These are phyloP conservation scores for Papilio aristodemus DNA, from an alignment of 1,140 invertebrate genomes.

Conservation along the genomic window DNA sequence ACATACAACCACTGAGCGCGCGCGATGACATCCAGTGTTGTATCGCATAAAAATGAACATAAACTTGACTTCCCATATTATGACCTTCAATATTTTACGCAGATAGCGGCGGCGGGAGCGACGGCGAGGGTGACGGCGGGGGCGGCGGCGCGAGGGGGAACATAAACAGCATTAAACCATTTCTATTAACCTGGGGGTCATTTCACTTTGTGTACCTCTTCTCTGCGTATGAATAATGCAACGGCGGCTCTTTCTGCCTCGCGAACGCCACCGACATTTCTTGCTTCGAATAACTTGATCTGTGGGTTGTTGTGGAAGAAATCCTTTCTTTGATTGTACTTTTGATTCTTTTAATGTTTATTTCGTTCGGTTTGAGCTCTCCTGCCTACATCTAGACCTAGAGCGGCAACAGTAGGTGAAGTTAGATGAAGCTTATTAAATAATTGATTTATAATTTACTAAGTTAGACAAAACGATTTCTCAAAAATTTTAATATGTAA, in stretches of 20 bases:
- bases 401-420: too few species aligned
- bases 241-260: background rate
- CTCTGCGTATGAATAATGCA: slow-evolving; percentile 30
- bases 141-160: slow-evolving; percentile 31
- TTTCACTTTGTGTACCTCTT: slow-evolving; percentile 29
- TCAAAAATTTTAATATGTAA: too few species aligned
- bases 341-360: too few species aligned
- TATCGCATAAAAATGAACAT: background rate
- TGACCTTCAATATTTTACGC: slow-evolving; percentile 16
- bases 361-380: too few species aligned
- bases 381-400: too few species aligned
- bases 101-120: background rate
- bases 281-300: slow-evolving; percentile 19
- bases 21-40: background rate
- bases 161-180: slow-evolving; percentile 42
- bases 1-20: background rate
- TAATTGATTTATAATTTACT: too few species aligned
- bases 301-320: slow-evolving; percentile 1
- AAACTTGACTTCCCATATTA: background rate
- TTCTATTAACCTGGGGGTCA: slow-evolving; percentile 51
- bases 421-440: too few species aligned
- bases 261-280: background rate
- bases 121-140: background rate
- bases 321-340: background rate
- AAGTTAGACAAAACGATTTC: too few species aligned